A percentile compares a stretch with the other conserved stretches of the same genome.
These are phyloP conservation scores for Sinopyrophorus schimmeli DNA, from an alignment of 2,888 invertebrate genomes.

Conservation along the genomic window DNA sequence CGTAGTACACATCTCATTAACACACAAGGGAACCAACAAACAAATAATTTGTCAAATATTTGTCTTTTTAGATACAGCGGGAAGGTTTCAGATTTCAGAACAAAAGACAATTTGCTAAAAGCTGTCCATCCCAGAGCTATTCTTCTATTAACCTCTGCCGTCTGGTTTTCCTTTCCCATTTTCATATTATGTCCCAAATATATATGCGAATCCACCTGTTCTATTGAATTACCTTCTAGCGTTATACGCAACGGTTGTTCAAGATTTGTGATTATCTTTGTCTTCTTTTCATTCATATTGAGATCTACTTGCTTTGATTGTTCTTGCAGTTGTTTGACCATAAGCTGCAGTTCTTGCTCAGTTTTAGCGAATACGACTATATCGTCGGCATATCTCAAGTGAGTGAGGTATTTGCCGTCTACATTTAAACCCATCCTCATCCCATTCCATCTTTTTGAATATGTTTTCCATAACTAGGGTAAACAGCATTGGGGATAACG, in stretches of 20 bases:
- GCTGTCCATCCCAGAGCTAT: constrained; percentile 1
- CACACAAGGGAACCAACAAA: too few species aligned
- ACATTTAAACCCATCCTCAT: not conserved
- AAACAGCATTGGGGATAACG: not conserved
- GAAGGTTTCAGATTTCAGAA: constrained; percentile 1
- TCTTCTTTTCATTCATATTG: too few species aligned
- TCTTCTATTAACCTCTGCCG: constrained; percentile 2
- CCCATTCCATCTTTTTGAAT: not conserved
- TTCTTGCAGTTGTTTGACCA: constrained; percentile 1
- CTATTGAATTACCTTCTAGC: not conserved
- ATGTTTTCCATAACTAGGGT: not conserved
- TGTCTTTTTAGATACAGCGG: constrained; percentile 3
- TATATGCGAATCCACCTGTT: constrained; percentile 1
- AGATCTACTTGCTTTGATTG: not conserved
- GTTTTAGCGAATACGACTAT: not conserved
- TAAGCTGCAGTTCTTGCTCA: not conserved
- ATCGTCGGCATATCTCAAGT: not conserved
- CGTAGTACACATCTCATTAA: too few species aligned
- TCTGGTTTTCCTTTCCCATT: constrained; percentile 5
- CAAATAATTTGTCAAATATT: not conserved
- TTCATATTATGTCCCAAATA: constrained; percentile 2
- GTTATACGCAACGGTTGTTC: not conserved
- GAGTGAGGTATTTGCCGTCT: not conserved
- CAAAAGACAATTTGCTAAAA: not conserved
- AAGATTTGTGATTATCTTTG: too few species aligned